Conservation (phyloP, 2,888 invertebrate genomes). For the Melipona bicolor region DNA sequence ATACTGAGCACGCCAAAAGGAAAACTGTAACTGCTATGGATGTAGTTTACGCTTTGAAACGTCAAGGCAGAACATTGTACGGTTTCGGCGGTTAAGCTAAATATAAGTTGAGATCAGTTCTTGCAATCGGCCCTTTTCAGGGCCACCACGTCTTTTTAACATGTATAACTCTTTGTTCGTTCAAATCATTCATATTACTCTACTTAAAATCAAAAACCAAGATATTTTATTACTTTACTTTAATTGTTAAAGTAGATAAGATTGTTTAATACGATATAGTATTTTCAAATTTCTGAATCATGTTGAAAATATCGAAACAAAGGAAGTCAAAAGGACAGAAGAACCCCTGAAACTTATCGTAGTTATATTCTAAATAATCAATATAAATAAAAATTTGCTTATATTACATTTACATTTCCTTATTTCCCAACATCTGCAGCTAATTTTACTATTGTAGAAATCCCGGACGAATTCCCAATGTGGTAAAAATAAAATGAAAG, state of each 20-base stretch:
- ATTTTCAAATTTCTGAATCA: background rate
- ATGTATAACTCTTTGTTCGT: background rate
- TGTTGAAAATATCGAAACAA: background rate
- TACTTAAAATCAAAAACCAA: background rate
- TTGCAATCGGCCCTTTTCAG: slow-evolving; percentile 63
- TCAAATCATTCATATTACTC: background rate
- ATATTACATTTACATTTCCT: background rate
- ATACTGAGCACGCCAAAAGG: slow-evolving; percentile 94
- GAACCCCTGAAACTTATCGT: background rate
- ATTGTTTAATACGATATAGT: background rate
- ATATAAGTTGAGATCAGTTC: background rate
- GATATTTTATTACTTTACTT: background rate
- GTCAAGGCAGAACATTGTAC: slow-evolving; percentile 89
- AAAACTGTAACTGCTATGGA: slow-evolving; percentile 96
- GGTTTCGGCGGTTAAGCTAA: slow-evolving; percentile 89
- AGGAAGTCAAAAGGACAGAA: background rate
- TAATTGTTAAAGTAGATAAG: background rate
- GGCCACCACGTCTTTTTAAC: slow-evolving; percentile 20
- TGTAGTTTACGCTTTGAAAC: slow-evolving; percentile 87
- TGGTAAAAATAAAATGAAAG: too few species aligned
- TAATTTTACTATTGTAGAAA: too few species aligned
- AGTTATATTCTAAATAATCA: background rate
- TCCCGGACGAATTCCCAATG: too few species aligned
- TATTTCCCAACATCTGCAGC: background rate
- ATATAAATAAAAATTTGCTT: background rate